Evolutionary conservation across 2,113 vertebrate genomes (phyloP), one percentile per base, ranked within the genome.

Genomic region (Talpa occidentalis): DNA sequence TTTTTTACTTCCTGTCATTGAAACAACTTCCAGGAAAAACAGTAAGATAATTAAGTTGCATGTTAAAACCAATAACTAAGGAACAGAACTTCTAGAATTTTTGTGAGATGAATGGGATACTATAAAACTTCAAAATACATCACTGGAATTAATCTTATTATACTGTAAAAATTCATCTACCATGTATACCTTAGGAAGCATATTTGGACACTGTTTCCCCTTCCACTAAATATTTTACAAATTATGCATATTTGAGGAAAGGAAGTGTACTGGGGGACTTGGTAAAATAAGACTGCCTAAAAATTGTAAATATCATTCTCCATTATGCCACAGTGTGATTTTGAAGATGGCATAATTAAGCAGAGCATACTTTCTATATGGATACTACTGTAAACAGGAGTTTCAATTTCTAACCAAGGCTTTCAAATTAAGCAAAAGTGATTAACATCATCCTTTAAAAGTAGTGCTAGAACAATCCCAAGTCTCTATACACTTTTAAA

Each of bases 341-440:
- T 87, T 72, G 69, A 92, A 84, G n/a, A 67, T 6, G 4, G 56
- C 30, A 83, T 74, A 72, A 82, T 93, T 74, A 85, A 85, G 76
- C 8, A 62, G 21, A 69, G 44, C n/a, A 76, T 76, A 86, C 66
- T 86, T 86, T 66, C 74, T 86, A 52, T 26, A 89, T 54, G 37
- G 91, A 66, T 49, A 83, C 14, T 59, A 86, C 80, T 72, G 35
- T 40, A 62, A 81, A 44, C n/a, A 52, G 22, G 19, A 66, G 19
- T 89, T 92, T 64, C 7, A 52, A 69, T 70, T 89, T 28, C 28
- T 92, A 94, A 85, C 17, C 52, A 89, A 91, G 73, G 54, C 28
- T 89, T 95, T 73, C 37, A 91, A 85, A 80, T 81, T 70, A 96
- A 88, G 15, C 35, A 74, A 82, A 76, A 77, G 54, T 91, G 32